Conservation (phyloP, 1,140 invertebrate species). For the Holotrichia oblita region DNA sequence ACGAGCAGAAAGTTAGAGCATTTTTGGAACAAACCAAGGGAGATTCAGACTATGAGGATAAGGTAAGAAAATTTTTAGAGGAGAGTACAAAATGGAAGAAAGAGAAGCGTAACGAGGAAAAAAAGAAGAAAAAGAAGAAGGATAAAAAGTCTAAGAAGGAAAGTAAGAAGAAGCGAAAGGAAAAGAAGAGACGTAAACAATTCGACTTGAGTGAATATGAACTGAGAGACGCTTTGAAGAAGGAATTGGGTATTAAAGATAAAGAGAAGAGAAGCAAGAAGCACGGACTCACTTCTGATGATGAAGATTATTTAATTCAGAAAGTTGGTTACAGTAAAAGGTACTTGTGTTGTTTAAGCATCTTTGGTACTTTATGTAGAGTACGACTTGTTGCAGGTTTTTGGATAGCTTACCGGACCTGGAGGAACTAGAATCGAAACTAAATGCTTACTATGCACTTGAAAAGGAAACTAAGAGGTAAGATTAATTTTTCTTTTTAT, state of each 20-base stretch:
- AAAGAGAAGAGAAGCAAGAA: constrained; percentile 63
- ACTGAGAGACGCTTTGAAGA: constrained; percentile 72
- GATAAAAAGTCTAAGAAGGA: constrained; percentile 72
- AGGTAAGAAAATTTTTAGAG: constrained; percentile 82
- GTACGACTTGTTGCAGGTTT: constrained; percentile 58
- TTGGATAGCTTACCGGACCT: constrained; percentile 74
- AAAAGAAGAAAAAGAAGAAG: constrained; percentile 77
- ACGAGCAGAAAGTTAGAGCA: constrained; percentile 77
- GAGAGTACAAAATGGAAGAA: constrained; percentile 83
- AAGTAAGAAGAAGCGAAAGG: constrained; percentile 71
- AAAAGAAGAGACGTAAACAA: constrained; percentile 71
- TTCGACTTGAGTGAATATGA: constrained; percentile 71
- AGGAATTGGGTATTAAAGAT: constrained; percentile 59
- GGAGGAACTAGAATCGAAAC: constrained; percentile 79
- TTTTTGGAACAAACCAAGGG: constrained; percentile 82
- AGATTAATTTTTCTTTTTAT: constrained; percentile 30
- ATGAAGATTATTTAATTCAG: constrained; percentile 66
- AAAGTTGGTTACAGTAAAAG: constrained; percentile 67
- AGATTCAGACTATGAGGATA: constrained; percentile 84
- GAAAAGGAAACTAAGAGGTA: constrained; percentile 71
- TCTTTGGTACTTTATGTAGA: constrained; percentile 40
- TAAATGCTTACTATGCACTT: constrained; percentile 80
- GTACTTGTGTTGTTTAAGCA: constrained; percentile 52
- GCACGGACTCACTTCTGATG: constrained; percentile 65
- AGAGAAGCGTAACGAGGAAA: constrained; percentile 73